phyloP scores from a whole-genome alignment of 2,888 invertebrate genomes.

The Heliconius ethilla region DNA sequence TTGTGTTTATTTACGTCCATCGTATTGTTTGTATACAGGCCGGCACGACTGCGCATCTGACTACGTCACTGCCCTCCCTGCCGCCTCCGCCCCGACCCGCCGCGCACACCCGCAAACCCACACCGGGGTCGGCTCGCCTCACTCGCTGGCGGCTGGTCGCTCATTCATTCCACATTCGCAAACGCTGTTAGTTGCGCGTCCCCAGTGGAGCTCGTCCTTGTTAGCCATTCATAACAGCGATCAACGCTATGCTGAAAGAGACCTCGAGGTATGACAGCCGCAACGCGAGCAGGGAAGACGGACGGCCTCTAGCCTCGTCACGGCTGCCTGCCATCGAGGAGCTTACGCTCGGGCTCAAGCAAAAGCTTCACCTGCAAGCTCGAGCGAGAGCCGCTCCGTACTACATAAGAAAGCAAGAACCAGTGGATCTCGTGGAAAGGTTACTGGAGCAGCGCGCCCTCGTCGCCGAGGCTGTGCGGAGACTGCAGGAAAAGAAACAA shows the following conservation, averaged over 20 bases:
- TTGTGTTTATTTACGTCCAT: constrained; percentile 82
- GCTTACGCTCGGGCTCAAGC: constrained; percentile 77
- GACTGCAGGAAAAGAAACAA: constrained; percentile 79
- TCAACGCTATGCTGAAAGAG: constrained; percentile 74
- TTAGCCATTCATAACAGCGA: constrained; percentile 55
- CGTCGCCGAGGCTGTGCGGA: constrained; percentile 79
- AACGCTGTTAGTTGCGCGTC: constrained; percentile 68
- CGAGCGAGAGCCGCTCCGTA: constrained; percentile 78
- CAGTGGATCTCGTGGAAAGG: constrained; percentile 77
- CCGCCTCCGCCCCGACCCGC: constrained; percentile 64
- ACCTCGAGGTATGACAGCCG: constrained; percentile 70
- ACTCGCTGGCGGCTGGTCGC: constrained; percentile 78
- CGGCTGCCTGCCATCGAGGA: constrained; percentile 77
- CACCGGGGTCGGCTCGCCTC: constrained; percentile 71
- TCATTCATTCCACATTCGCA: constrained; percentile 80
- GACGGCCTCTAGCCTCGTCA: constrained; percentile 65
- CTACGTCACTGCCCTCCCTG: constrained; percentile 72
- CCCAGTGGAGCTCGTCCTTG: constrained; percentile 59
- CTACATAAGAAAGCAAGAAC: constrained; percentile 80
- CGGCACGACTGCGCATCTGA: constrained; percentile 80
- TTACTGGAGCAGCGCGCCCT: constrained; percentile 78
- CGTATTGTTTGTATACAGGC: constrained; percentile 82
- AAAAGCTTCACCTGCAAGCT: constrained; percentile 79
- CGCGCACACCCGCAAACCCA: constrained; percentile 71
- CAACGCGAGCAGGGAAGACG: constrained; percentile 57